phyloP scores from a whole-genome alignment of 2,888 invertebrate species.

The Cepaea hortensis region DNA sequence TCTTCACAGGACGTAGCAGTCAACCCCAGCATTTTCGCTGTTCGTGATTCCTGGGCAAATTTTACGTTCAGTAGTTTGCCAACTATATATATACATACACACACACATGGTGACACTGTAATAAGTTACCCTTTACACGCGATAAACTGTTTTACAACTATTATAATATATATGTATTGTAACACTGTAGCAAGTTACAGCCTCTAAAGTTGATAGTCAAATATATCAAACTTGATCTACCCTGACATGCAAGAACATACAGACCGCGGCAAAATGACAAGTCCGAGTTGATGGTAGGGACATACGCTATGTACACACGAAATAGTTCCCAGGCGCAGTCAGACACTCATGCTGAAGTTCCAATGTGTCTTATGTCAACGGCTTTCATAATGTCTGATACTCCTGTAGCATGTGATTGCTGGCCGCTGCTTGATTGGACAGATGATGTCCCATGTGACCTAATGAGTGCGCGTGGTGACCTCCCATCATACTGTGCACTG shows the following conservation, averaged over 20 bases:
- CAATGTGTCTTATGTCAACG: neutral
- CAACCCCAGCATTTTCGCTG: too few species aligned
- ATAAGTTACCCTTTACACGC: too few species aligned
- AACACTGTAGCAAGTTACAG: too few species aligned
- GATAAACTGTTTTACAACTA: too few species aligned
- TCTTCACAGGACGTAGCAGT: too few species aligned
- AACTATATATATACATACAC: too few species aligned
- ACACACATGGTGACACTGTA: too few species aligned
- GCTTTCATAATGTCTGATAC: constrained; percentile 53
- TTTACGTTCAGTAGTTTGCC: too few species aligned
- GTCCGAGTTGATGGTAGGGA: neutral
- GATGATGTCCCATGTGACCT: constrained; percentile 39
- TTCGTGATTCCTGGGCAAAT: too few species aligned
- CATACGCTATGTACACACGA: neutral
- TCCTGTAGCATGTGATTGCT: constrained; percentile 46
- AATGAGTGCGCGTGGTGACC: constrained; percentile 26
- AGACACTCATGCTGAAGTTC: neutral
- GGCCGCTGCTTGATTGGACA: constrained; percentile 21
- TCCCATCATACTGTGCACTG: constrained; percentile 44
- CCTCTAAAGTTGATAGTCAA: too few species aligned
- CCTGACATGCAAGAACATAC: neutral
- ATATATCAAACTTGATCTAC: neutral
- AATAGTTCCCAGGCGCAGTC: neutral
- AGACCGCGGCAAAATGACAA: too few species aligned
- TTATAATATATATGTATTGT: too few species aligned